These are phyloP conservation scores for Cryptophagus acutangulus DNA, from an alignment of 2,888 invertebrate species.

Conservation along the genomic window DNA sequence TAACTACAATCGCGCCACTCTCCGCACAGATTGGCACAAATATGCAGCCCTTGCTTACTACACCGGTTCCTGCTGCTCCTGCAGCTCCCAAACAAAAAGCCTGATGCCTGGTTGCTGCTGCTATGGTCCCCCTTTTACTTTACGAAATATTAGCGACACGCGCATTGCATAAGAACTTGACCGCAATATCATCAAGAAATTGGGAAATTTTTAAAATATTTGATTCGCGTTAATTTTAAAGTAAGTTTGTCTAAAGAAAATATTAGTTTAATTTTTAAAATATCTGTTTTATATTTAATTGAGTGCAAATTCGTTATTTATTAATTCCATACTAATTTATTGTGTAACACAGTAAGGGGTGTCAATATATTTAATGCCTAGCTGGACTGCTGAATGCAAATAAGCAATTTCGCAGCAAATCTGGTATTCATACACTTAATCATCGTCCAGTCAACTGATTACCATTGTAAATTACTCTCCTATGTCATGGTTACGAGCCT, in stretches of 20 bases:
- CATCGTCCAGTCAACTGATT: constrained; percentile 49
- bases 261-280: no score
- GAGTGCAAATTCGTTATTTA: no score
- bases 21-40: constrained; percentile 45
- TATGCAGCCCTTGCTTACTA: constrained; percentile 31
- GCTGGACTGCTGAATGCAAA: constrained; percentile 31
- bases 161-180: not conserved
- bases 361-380: constrained; percentile 19
- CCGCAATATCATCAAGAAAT: not conserved
- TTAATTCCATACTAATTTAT: no score
- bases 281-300: no score
- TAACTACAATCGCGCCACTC: constrained; percentile 47
- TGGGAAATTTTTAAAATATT: no score
- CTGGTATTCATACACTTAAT: constrained; percentile 50
- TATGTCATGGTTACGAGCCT: constrained; percentile 23
- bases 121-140: not conserved
- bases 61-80: constrained; percentile 26
- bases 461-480: constrained; percentile 47
- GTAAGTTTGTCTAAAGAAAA: no score
- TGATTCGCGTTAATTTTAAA: no score
- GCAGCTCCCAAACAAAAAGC: constrained; percentile 2
- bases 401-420: constrained; percentile 48
- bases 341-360: no score
- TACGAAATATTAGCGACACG: not conserved
- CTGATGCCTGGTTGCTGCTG: constrained; percentile 1